Evolutionary conservation across 2,797 vertebrate species (phyloP), one percentile per base, ranked within the genome.

Genomic region (Naso thynnoides): DNA sequence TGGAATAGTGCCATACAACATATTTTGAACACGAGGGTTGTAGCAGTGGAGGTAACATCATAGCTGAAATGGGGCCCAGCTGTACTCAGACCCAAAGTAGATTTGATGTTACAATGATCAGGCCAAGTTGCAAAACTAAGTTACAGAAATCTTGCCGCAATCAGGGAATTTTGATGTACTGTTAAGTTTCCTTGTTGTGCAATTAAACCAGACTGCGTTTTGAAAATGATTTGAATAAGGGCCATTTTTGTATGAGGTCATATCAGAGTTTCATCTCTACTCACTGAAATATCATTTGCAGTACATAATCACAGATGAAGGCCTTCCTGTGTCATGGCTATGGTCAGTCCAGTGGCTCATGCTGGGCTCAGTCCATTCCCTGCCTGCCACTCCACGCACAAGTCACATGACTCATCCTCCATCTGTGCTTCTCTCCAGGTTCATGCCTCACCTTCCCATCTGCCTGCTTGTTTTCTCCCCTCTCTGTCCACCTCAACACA

Each of bases 341-440:
- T 36, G 49, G 71, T 70, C 48, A 8, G 70, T 74, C 76, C 78
- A 67, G 54, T 62, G 54, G 62, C 58, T 83, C 60, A 11, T 66
- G 9, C 61, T 71, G 78, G 69, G 52, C 69, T 60, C 53, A 14
- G 63, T 85, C 88, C 85, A 81, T 65, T 73, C 69, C 52, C 50
- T 50, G 79, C 54, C 87, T 83, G 88, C 81, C 82, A 78, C 84
- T 83, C 83, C 80, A 78, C 73, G 67, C 64, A 69, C 59, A 27
- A 56, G 73, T 87, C 91, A 89, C 69, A 77, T 90, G 89, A 91
- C 85, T 88, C 87, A 88, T 83, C 73, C 67, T 87, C 91, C 91
- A 92, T 93, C 91, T 93, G 92, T 84, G 88, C 90, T 55, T 86
- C 89, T 88, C 88, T 81, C 70, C 87, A 85, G 90, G 91, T 91